phyloP scores from a whole-genome alignment of 2,888 invertebrate genomes.

The Rotaria magnacalcarata region DNA sequence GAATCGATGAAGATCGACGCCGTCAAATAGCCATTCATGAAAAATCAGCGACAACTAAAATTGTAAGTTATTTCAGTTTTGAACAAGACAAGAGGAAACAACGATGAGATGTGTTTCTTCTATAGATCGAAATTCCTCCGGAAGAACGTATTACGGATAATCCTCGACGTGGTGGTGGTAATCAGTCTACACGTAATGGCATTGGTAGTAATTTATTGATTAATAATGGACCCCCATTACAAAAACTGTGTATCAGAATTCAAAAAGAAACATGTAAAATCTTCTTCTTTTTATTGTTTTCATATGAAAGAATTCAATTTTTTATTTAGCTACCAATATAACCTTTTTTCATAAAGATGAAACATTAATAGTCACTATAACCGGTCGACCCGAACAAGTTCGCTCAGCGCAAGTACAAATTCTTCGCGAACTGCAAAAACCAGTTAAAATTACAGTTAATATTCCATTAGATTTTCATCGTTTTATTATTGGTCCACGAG shows the following conservation, averaged over 20 bases:
- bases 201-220: background rate
- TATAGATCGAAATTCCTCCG: constrained; percentile 14
- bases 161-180: background rate
- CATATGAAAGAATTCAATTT: background rate
- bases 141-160: background rate
- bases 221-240: background rate
- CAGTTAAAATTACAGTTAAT: constrained; percentile 72
- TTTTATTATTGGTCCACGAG: constrained; percentile 84
- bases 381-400: constrained; percentile 82
- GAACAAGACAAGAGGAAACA: no score
- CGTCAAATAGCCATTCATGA: background rate
- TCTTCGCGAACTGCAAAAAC: constrained; percentile 83
- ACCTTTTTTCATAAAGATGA: constrained; percentile 70
- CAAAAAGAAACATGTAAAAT: constrained; percentile 22
- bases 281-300: background rate
- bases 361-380: constrained; percentile 87
- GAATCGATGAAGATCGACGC: constrained; percentile 17
- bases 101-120: background rate
- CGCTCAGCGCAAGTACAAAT: constrained; percentile 84
- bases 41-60: constrained; percentile 20
- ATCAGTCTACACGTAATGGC: background rate
- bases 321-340: constrained; percentile 2
- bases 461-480: constrained; percentile 95
- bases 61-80: background rate
- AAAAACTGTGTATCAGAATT: background rate